Evolutionary conservation across 2,888 invertebrate genomes (phyloP).

Genomic region (Harpagoxenus sublaevis): DNA sequence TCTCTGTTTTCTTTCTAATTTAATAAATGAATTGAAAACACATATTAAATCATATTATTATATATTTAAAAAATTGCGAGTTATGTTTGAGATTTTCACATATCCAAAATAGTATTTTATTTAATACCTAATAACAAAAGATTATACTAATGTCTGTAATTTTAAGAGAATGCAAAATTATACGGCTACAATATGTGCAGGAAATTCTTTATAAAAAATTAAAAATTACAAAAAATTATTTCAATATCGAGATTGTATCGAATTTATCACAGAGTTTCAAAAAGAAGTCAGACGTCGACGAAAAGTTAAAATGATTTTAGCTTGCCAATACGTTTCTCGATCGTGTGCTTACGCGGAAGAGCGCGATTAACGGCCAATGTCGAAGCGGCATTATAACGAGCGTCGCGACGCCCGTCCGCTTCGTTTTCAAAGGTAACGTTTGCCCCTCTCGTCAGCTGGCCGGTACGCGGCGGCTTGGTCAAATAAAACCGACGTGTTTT

Average conservation of each 20-base stretch:
- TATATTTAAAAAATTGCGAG: background rate
- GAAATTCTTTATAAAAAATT: background rate
- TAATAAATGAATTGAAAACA: background rate
- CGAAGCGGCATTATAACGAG: constrained; percentile 60
- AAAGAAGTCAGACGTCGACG: background rate
- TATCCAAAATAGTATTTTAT: background rate
- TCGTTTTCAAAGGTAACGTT: constrained; percentile 59
- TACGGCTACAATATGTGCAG: background rate
- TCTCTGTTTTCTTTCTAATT: background rate
- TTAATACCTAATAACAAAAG: background rate
- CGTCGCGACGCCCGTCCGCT: constrained; percentile 57
- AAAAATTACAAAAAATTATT: background rate
- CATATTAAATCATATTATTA: background rate
- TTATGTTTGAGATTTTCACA: background rate
- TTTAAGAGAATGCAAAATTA: background rate
- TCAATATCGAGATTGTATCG: background rate
- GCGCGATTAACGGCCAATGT: constrained; percentile 51
- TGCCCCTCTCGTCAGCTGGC: constrained; percentile 62
- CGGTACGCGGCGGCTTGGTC: constrained; percentile 60
- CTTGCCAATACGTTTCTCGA: background rate
- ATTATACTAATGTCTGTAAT: background rate
- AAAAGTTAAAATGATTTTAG: background rate
- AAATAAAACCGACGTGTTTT: constrained; percentile 81
- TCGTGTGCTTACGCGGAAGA: constrained; percentile 26
- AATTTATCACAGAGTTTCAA: background rate